Evolutionary conservation across 2,113 vertebrate genomes (phyloP).

Genomic region (Choloepus hoffmanni): DNA sequence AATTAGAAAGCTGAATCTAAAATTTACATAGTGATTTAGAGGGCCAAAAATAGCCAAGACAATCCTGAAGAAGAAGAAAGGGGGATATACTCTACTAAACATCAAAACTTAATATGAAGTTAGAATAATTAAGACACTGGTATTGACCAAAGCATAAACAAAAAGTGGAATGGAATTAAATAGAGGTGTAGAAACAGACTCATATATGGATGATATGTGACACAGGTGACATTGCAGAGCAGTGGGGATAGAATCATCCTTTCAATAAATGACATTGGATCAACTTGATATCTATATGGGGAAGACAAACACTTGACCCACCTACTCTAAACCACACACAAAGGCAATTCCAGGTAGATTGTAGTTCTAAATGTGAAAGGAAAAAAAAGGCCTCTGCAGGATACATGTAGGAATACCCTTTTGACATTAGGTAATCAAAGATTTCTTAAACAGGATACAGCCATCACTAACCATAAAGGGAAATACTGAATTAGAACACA

Average conservation of each 20-base stretch:
- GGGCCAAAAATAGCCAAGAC: neutral
- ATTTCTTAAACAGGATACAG: neutral
- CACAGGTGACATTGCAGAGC: neutral
- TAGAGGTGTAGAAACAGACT: neutral
- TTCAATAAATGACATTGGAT: neutral
- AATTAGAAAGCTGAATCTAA: slow-evolving; percentile 7
- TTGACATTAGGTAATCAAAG: neutral
- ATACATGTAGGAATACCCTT: neutral
- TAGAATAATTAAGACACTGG: neutral
- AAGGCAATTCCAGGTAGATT: neutral
- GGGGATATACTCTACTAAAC: neutral
- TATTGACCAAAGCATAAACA: neutral
- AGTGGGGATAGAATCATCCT: neutral
- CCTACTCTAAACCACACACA: neutral
- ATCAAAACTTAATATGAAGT: neutral
- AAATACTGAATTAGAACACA: neutral
- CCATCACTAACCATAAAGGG: neutral
- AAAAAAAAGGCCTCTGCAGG: neutral
- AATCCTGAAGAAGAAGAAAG: neutral
- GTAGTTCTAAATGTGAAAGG: neutral
- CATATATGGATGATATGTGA: neutral
- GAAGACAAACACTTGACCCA: neutral
- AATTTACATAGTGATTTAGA: neutral
- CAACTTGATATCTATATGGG: neutral
- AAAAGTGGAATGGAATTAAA: neutral